These are phyloP conservation scores for Cephalotes varians DNA, from an alignment of 2,888 invertebrate species.

Conservation along the genomic window DNA sequence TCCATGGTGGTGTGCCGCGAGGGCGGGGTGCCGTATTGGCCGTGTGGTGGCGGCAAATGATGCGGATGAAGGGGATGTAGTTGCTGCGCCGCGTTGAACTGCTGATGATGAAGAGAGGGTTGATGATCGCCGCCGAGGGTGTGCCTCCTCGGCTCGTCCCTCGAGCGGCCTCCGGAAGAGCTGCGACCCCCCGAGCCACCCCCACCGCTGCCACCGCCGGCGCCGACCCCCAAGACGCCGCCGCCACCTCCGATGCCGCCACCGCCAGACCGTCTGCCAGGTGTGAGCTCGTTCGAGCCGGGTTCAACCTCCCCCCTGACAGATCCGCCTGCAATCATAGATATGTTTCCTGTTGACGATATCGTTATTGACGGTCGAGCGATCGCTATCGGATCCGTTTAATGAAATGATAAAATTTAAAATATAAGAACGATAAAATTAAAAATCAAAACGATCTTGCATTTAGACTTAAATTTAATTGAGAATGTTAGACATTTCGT, in stretches of 20 bases:
- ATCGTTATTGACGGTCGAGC: background rate
- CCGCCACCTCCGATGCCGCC: constrained; percentile 75
- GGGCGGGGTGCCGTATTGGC: constrained; percentile 87
- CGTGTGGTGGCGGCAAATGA: constrained; percentile 87
- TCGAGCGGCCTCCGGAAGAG: constrained; percentile 81
- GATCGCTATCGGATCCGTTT: background rate
- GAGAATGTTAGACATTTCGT: no score
- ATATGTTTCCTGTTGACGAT: constrained; percentile 9
- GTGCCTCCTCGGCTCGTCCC: constrained; percentile 94
- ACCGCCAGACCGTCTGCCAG: constrained; percentile 79
- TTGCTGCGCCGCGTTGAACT: constrained; percentile 81
- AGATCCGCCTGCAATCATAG: constrained; percentile 80
- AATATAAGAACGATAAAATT: no score
- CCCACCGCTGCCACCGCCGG: constrained; percentile 74
- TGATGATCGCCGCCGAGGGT: constrained; percentile 92
- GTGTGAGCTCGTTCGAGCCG: constrained; percentile 82
- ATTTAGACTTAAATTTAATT: background rate
- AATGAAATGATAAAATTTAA: background rate
- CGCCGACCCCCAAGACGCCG: constrained; percentile 77
- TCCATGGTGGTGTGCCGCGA: constrained; percentile 89
- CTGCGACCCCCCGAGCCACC: constrained; percentile 75
- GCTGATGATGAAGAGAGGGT: constrained; percentile 88
- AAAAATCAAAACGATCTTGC: background rate
- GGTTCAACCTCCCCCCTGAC: constrained; percentile 84
- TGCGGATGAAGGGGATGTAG: constrained; percentile 86